phyloP scores from a whole-genome alignment of 2,888 invertebrate species.

The Gortyna flavago region DNA sequence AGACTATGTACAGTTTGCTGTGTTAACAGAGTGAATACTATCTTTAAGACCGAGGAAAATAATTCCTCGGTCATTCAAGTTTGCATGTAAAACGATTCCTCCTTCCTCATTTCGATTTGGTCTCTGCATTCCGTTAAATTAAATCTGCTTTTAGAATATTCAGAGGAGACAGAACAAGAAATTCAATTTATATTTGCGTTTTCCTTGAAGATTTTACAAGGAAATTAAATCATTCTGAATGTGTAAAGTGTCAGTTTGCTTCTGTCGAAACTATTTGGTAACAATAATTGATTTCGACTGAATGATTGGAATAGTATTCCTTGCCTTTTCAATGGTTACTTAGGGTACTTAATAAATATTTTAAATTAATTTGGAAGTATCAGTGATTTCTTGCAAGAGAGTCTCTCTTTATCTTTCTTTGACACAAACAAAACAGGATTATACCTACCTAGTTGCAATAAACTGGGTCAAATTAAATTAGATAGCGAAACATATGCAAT shows the following conservation, averaged over 20 bases:
- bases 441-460: not conserved
- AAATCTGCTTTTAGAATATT: conserved; percentile 75
- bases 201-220: conserved; percentile 71
- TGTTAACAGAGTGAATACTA: conserved; percentile 19
- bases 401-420: not conserved
- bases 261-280: conserved; percentile 67
- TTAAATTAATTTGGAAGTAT: not conserved
- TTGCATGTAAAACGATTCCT: conserved; percentile 47
- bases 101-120: conserved; percentile 61
- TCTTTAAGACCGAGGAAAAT: conserved; percentile 20
- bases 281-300: conserved; percentile 38
- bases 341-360: not conserved
- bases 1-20: conserved; percentile 24
- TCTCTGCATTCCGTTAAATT: conserved; percentile 61
- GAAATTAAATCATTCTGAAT: conserved; percentile 78
- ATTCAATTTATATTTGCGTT: conserved; percentile 79
- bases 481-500: not conserved
- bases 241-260: conserved; percentile 66
- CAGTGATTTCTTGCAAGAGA: not conserved
- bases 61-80: conserved; percentile 39
- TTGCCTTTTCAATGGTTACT: too few species aligned
- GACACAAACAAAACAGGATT: not conserved
- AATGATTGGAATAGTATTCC: not conserved
- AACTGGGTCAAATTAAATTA: not conserved
- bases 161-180: conserved; percentile 74